Evolutionary conservation across 2,113 vertebrate species (phyloP).

Genomic region (Dromas ardeola): DNA sequence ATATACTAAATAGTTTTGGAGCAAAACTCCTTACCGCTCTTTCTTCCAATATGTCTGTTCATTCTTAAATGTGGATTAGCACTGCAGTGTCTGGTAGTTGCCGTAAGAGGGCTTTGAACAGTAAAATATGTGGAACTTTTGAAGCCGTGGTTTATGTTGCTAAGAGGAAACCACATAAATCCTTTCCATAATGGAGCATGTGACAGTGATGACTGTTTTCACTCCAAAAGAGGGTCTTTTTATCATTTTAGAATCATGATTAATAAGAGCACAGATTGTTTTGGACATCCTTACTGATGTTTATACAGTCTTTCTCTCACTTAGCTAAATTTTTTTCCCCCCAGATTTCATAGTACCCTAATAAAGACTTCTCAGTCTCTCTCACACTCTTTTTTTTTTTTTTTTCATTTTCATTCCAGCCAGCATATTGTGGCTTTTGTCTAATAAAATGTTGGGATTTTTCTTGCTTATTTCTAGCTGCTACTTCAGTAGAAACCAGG

Average conservation of each 20-base stretch:
- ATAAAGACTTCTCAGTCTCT: not conserved
- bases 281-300: not conserved
- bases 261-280: not conserved
- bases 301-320: not conserved
- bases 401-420: not conserved
- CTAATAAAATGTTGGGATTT: not conserved
- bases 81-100: not conserved
- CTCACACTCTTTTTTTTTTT: too few species aligned
- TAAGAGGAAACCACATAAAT: constrained; percentile 30
- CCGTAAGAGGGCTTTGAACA: constrained; percentile 8
- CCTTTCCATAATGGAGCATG: constrained; percentile 17
- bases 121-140: not conserved
- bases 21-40: not conserved
- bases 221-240: not conserved
- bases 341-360: not conserved
- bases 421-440: not conserved
- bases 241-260: not conserved
- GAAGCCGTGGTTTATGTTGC: not conserved
- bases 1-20: not conserved
- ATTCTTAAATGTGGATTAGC: not conserved
- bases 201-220: constrained; percentile 20
- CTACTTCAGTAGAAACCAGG: not conserved
- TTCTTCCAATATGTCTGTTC: not conserved
- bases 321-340: not conserved
- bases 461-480: not conserved